Evolutionary conservation across 37 sponge, comb jelly and placozoan species (phyloP).

Genomic region (Tethya wilhelma): DNA sequence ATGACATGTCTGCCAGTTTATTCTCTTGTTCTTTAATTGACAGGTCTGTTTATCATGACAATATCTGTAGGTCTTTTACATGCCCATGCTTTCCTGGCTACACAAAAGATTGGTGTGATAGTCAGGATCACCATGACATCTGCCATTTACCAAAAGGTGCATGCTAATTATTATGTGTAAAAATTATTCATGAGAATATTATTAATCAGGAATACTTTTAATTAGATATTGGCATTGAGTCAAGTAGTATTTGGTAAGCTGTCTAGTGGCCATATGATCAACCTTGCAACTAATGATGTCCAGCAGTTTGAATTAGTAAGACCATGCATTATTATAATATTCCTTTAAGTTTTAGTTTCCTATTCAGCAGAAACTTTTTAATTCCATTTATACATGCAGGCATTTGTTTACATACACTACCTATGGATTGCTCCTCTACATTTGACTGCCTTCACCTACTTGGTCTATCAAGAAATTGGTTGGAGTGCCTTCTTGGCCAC

Average conservation of each 20-base stretch:
- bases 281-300: constrained; percentile 84
- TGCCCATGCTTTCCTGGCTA: constrained; percentile 41
- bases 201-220: too few relatives aligned
- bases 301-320: constrained; percentile 75
- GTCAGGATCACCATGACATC: constrained; percentile 45
- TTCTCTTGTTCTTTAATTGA: too few relatives aligned
- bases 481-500: constrained; percentile 49
- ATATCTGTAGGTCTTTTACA: constrained; percentile 24
- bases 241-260: constrained; percentile 49
- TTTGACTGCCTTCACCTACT: constrained; percentile 42
- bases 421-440: constrained; percentile 58
- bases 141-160: constrained; percentile 72
- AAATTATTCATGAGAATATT: too few relatives aligned
- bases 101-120: constrained; percentile 67
- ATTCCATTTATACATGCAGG: constrained; percentile 5
- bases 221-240: constrained; percentile 47
- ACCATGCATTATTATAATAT: too few relatives aligned
- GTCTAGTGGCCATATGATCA: constrained; percentile 73
- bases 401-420: constrained; percentile 30
- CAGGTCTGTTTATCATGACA: constrained; percentile 21
- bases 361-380: too few relatives aligned
- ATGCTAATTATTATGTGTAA: background rate
- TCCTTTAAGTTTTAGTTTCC: too few relatives aligned
- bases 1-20: too few relatives aligned
- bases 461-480: constrained; percentile 55